phyloP scores from a whole-genome alignment of 2,113 vertebrate genomes.

The Scortum barcoo region DNA sequence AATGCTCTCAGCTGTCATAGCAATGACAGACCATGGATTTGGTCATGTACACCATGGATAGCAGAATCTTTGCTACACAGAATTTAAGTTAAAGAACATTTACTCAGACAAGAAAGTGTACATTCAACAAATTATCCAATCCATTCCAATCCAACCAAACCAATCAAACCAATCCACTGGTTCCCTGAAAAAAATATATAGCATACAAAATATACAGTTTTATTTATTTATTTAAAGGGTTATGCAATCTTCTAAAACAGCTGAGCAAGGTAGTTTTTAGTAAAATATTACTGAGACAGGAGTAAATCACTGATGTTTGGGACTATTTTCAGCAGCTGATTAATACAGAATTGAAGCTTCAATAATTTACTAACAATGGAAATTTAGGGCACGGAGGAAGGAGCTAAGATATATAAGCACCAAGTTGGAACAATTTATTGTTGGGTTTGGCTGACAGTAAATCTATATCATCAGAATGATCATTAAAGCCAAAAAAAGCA shows the following conservation, averaged over 20 bases:
- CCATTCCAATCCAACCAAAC: background rate
- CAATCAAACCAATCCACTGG: background rate
- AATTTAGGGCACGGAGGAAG: background rate
- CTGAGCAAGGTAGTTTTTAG: background rate
- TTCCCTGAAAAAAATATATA: background rate
- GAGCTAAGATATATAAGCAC: too few species aligned
- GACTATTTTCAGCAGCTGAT: background rate
- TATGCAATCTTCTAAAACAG: background rate
- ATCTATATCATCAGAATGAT: background rate
- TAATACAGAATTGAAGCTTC: background rate
- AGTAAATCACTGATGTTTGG: background rate
- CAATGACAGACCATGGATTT: background rate
- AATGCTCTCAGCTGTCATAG: conserved; percentile 7
- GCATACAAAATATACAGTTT: background rate
- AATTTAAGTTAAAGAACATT: too few species aligned
- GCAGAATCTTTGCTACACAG: too few species aligned
- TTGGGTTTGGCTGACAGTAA: background rate
- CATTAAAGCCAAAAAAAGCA: background rate
- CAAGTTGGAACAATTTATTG: background rate
- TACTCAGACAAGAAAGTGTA: background rate
- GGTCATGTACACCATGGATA: background rate
- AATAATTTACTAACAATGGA: too few species aligned
- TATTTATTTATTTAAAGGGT: background rate
- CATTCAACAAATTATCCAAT: background rate
- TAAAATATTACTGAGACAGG: background rate